These are phyloP conservation scores for Hassar affinis DNA, from an alignment of 2,113 vertebrate species.

Conservation along the genomic window DNA sequence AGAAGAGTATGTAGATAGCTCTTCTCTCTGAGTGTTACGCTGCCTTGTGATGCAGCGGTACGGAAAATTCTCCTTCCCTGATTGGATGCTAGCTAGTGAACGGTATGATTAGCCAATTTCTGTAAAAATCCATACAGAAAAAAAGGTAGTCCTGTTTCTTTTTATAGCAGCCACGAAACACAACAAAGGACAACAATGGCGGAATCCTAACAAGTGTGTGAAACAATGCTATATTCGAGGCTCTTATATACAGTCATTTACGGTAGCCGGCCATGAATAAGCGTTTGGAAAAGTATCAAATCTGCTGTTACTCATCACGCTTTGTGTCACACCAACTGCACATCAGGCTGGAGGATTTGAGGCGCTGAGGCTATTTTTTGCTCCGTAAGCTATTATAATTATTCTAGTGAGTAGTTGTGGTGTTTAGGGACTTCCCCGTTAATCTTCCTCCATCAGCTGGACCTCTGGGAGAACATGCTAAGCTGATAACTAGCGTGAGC, in stretches of 20 bases:
- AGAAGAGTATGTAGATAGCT: neutral
- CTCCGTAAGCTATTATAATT: neutral
- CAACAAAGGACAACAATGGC: no score
- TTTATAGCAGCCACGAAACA: neutral
- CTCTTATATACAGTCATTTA: neutral
- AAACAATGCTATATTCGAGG: neutral
- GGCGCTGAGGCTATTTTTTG: conserved; percentile 30
- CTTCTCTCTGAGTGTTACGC: neutral
- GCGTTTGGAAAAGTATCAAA: neutral
- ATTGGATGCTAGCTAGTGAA: neutral
- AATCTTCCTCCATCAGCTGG: conserved; percentile 55
- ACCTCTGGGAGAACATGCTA: conserved; percentile 53
- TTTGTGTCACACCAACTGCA: neutral
- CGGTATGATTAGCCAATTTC: no score
- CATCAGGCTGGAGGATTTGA: neutral
- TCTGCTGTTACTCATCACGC: neutral
- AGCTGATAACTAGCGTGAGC: conserved; percentile 60
- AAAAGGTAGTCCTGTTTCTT: neutral
- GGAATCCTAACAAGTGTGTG: neutral
- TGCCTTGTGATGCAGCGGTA: no score
- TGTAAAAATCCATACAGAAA: no score
- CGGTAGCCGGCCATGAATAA: neutral
- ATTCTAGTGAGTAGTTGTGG: conserved; percentile 10
- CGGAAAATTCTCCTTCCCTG: neutral
- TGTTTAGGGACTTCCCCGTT: conserved; percentile 43